Conservation (phyloP, 2,888 invertebrate genomes). For the Keiferia lycopersicella region DNA sequence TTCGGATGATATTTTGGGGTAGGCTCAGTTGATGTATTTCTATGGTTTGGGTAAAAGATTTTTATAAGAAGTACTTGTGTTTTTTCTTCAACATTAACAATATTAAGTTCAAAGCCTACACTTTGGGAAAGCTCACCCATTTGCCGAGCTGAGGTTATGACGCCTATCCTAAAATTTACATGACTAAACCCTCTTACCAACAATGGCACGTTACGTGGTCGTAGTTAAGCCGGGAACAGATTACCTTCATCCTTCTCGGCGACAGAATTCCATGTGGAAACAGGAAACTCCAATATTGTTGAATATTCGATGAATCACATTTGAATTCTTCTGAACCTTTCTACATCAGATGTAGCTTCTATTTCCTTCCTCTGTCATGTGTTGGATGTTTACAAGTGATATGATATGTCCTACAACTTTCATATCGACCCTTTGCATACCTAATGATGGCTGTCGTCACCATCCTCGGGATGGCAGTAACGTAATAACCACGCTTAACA, state of each 20-base stretch:
- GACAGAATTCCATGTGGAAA: not conserved
- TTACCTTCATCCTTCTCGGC: not conserved
- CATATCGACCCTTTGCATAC: not conserved
- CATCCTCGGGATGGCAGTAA: not conserved
- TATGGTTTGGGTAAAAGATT: too few species aligned
- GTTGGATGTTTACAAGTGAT: not conserved
- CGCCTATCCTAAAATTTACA: not conserved
- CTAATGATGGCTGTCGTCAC: not conserved
- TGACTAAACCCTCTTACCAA: slow-evolving; percentile 5
- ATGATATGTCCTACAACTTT: not conserved
- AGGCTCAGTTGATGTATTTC: too few species aligned
- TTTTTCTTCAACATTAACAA: too few species aligned
- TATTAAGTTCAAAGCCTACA: not conserved
- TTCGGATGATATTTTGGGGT: too few species aligned
- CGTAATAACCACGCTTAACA: slow-evolving; percentile 4
- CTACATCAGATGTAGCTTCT: too few species aligned
- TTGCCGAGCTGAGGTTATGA: slow-evolving; percentile 1
- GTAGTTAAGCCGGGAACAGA: not conserved
- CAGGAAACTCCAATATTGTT: not conserved
- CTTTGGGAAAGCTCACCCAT: not conserved
- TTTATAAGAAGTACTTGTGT: too few species aligned
- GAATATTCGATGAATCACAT: slow-evolving; percentile 6
- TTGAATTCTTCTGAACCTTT: not conserved
- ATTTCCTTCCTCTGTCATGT: slow-evolving; percentile 1
- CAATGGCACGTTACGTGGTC: slow-evolving; percentile 1